Conservation (phyloP, 2,888 invertebrate genomes). For the Lissocephala sabroskyi region DNA sequence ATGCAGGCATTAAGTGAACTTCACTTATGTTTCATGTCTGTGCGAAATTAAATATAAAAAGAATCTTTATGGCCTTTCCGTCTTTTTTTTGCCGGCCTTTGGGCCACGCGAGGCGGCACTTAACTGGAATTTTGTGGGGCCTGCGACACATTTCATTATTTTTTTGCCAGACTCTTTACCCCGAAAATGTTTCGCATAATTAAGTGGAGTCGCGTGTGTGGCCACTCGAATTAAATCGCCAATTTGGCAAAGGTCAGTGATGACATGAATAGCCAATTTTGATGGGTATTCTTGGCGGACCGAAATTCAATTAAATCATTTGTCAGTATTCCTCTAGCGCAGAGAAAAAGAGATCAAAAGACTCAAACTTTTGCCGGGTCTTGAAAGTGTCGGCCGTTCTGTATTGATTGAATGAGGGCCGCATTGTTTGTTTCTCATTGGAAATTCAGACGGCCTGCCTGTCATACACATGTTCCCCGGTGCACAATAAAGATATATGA, state of each 20-base stretch:
- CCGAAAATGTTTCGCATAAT: conserved; percentile 16
- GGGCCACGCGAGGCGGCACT: conserved; percentile 44
- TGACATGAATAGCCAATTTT: conserved; percentile 1
- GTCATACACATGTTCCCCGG: conserved; percentile 26
- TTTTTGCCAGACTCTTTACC: no score
- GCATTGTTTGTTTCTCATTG: no score
- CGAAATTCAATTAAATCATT: no score
- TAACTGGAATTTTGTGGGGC: conserved; percentile 21
- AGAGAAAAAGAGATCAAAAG: conserved; percentile 33
- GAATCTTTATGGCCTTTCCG: conserved; percentile 38
- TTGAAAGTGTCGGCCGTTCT: neutral
- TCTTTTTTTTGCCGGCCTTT: conserved; percentile 24
- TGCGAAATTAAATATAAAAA: conserved; percentile 51
- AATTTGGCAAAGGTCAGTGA: conserved; percentile 3
- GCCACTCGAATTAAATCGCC: no score
- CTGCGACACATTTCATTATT: conserved; percentile 38
- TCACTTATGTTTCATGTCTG: conserved; percentile 61
- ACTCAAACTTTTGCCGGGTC: conserved; percentile 15
- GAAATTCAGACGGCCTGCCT: no score
- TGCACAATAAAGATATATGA: conserved; percentile 14
- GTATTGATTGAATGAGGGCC: no score
- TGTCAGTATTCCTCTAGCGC: conserved; percentile 30
- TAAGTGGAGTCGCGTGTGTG: conserved; percentile 25
- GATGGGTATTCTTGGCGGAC: no score
- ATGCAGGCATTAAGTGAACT: conserved; percentile 39